Evolutionary conservation across 2,888 invertebrate genomes (phyloP).

Genomic region (Pseudoips prasinana): DNA sequence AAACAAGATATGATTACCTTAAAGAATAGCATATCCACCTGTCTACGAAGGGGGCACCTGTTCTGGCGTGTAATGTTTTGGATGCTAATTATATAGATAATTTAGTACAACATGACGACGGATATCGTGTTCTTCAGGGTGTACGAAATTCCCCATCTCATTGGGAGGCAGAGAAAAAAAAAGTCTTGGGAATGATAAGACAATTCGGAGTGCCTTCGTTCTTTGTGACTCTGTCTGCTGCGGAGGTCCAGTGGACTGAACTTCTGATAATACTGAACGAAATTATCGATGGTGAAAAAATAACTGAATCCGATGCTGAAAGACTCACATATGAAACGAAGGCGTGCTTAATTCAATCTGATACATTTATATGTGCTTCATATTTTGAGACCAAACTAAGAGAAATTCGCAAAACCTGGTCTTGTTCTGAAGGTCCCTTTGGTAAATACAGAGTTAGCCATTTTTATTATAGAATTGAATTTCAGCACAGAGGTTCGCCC

Average conservation of each 20-base stretch:
- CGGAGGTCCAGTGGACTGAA: slow-evolving; percentile 7
- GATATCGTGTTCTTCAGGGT: slow-evolving; percentile 12
- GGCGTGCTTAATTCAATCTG: slow-evolving; percentile 1
- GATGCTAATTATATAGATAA: slow-evolving; percentile 20
- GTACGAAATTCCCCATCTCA: slow-evolving; percentile 26
- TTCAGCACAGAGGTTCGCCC: no score
- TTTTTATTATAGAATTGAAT: no score
- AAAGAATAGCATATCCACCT: no score
- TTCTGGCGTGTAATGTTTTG: no score
- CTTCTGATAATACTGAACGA: slow-evolving; percentile 5
- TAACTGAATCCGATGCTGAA: neutral
- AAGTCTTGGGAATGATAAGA: slow-evolving; percentile 8
- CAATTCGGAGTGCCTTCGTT: slow-evolving; percentile 2
- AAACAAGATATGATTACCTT: no score
- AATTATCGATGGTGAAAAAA: neutral
- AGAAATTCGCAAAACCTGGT: no score
- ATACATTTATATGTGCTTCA: neutral
- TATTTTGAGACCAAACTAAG: no score
- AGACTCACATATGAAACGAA: neutral
- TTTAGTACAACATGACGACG: slow-evolving; percentile 10
- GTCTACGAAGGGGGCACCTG: no score
- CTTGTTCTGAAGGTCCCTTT: no score
- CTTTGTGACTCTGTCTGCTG: slow-evolving; percentile 6
- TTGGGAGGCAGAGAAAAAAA: slow-evolving; percentile 30
- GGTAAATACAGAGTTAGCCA: no score